A percentile compares a stretch with the other conserved stretches of the same genome.
phyloP scores from a whole-genome alignment of 2,888 invertebrate species.

The Julus scanicus region DNA sequence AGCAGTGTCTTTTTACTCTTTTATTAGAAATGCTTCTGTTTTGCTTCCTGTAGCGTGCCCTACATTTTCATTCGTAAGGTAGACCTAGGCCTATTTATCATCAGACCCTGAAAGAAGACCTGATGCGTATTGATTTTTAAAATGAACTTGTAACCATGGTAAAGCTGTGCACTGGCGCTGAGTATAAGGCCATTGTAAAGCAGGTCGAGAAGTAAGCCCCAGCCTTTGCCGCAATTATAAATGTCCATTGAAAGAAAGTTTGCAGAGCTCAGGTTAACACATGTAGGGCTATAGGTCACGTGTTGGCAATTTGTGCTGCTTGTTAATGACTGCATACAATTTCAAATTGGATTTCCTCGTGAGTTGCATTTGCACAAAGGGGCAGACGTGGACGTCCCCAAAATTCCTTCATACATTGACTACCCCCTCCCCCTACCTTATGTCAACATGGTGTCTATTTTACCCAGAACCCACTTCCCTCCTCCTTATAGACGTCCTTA shows the following conservation, averaged over 20 bases:
- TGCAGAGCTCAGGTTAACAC: not conserved
- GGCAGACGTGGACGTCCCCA: no score
- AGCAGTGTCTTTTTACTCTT: not conserved
- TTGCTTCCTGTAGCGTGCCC: not conserved
- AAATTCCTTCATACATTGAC: no score
- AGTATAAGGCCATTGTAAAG: not conserved
- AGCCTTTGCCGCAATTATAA: not conserved
- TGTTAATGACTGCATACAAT: not conserved
- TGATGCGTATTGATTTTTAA: conserved; percentile 39
- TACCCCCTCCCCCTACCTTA: no score
- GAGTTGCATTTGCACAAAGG: not conserved
- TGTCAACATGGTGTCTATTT: no score
- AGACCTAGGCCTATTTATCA: conserved; percentile 30
- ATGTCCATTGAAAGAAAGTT: not conserved
- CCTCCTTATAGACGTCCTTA: no score
- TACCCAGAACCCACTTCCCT: no score
- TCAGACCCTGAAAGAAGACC: conserved; percentile 34
- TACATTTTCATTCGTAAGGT: not conserved
- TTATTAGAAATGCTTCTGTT: not conserved
- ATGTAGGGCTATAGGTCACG: not conserved
- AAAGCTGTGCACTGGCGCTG: not conserved
- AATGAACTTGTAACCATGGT: conserved; percentile 36
- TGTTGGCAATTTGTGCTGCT: not conserved
- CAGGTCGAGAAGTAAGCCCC: not conserved
- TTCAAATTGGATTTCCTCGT: not conserved